These are phyloP conservation scores for Holacanthus passer DNA, from an alignment of 2,113 vertebrate genomes.

Conservation along the genomic window DNA sequence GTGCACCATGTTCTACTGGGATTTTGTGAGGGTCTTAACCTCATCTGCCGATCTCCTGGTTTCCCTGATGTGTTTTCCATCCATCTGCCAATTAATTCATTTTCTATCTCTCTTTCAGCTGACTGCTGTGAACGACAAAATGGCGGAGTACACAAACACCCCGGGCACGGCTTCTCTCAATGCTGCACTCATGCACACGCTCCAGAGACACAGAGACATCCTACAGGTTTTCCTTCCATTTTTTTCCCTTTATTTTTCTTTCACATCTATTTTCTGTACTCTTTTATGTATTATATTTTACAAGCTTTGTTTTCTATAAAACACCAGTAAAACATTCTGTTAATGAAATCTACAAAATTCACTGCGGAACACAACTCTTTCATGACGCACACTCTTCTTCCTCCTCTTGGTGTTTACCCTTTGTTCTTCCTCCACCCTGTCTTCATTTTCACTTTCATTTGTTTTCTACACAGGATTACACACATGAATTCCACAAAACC, in stretches of 20 bases:
- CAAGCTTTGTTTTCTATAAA: background rate
- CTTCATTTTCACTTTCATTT: constrained; percentile 8
- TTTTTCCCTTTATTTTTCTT: background rate
- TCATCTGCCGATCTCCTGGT: background rate
- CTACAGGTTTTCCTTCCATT: constrained; percentile 89
- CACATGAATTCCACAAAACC: constrained; percentile 98
- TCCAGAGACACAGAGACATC: constrained; percentile 97
- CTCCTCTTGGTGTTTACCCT: background rate
- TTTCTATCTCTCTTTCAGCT: constrained; percentile 82
- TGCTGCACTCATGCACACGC: constrained; percentile 95
- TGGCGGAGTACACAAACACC: constrained; percentile 94
- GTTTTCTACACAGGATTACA: constrained; percentile 91
- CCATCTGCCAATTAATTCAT: background rate
- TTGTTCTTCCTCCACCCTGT: background rate
- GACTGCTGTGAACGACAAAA: constrained; percentile 96
- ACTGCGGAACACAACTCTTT: background rate
- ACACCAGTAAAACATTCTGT: background rate
- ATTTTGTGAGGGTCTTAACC: background rate
- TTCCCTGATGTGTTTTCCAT: background rate
- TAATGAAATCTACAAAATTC: background rate
- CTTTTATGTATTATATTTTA: background rate
- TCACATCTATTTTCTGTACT: background rate
- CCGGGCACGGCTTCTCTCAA: constrained; percentile 93
- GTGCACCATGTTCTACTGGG: background rate
- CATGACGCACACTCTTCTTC: too few species aligned